Evolutionary conservation across 2,888 invertebrate species (phyloP).

Genomic region (Drosophila koepferae): DNA sequence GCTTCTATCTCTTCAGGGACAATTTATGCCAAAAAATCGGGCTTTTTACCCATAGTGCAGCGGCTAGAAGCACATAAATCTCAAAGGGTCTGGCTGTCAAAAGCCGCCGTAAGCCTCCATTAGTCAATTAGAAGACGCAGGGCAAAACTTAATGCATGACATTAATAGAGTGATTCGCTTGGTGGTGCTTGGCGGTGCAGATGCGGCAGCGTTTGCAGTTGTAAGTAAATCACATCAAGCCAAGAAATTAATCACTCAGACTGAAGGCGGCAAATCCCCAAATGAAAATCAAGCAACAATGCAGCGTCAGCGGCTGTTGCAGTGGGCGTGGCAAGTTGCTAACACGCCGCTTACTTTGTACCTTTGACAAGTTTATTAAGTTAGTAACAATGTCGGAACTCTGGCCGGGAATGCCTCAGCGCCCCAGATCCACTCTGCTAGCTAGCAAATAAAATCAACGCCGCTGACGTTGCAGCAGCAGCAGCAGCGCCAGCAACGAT

Average conservation of each 20-base stretch:
- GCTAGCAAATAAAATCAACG: slow-evolving; percentile 76
- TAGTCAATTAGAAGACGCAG: slow-evolving; percentile 66
- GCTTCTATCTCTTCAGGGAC: too few relatives aligned
- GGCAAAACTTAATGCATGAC: slow-evolving; percentile 57
- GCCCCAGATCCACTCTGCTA: slow-evolving; percentile 13
- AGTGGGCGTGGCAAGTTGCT: slow-evolving; percentile 52
- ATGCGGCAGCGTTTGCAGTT: slow-evolving; percentile 27
- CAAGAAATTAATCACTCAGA: slow-evolving; percentile 77
- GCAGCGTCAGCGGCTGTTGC: slow-evolving; percentile 29
- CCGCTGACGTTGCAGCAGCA: slow-evolving; percentile 56
- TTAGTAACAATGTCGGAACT: slow-evolving; percentile 67
- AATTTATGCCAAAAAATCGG: too few relatives aligned
- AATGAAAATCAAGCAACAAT: slow-evolving; percentile 72
- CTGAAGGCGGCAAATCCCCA: slow-evolving; percentile 62
- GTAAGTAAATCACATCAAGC: slow-evolving; percentile 77
- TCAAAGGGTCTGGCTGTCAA: slow-evolving; percentile 36
- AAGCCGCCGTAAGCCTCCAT: slow-evolving; percentile 63
- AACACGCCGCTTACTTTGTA: slow-evolving; percentile 74
- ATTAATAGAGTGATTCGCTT: slow-evolving; percentile 45
- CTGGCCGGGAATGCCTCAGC: slow-evolving; percentile 18
- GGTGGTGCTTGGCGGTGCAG: slow-evolving; percentile 13
- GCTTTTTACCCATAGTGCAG: too few relatives aligned
- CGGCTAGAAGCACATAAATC: slow-evolving; percentile 40
- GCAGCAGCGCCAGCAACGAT: neutral
- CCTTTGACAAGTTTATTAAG: slow-evolving; percentile 79